Evolutionary conservation across 2,113 vertebrate genomes (phyloP), one percentile per base, ranked within the genome.

Genomic region (Thalassarche chlororhynchos): DNA sequence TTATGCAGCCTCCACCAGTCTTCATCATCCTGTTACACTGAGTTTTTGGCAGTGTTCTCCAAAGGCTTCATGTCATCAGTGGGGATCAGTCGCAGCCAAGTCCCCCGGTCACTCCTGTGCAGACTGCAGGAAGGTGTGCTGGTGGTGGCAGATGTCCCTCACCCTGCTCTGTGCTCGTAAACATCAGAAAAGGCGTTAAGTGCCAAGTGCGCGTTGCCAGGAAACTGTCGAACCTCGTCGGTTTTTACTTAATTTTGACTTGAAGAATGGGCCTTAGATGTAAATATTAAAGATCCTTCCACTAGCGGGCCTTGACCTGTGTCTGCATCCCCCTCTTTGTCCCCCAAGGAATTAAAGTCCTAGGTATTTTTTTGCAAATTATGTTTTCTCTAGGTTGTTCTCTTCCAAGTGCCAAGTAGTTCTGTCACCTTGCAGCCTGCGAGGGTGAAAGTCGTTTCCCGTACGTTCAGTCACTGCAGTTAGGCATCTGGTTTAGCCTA

Each of bases 141-240:
- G 42, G 9, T 81, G 82, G 14, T 81, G 69, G 11, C 23, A n/a
- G 40, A 26, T 58, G 75, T 84, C 58, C 13, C 51, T 85, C 60
- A 40, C 66, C 0, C 0, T 49, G 14, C 9, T 87, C 19, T 18
- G 7, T 64, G n/a, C 62, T 72, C 0, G 2, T 78, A 44, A 64
- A 29, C 28, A 29, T 42, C 34, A 34, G 36, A 94, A 77, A 62
- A 83, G 55, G 24, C 2, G 7, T 28, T 49, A 51, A 78, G 10
- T 64, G 66, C 24, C 32, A 32, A 23, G n/a, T 0, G 2, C 1
- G 3, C 14, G 58, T 69, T 1, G 0, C 28, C 26, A 38, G 32
- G 28, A 36, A 76, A 9, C n/a, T 68, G 3, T 40, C 2, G 1
- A 47, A 38, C 32, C 12, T 87, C 42, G 80, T 46, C 16, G 34